These are phyloP conservation scores for Columba livia DNA, from an alignment of 2,113 vertebrate species.

Conservation along the genomic window DNA sequence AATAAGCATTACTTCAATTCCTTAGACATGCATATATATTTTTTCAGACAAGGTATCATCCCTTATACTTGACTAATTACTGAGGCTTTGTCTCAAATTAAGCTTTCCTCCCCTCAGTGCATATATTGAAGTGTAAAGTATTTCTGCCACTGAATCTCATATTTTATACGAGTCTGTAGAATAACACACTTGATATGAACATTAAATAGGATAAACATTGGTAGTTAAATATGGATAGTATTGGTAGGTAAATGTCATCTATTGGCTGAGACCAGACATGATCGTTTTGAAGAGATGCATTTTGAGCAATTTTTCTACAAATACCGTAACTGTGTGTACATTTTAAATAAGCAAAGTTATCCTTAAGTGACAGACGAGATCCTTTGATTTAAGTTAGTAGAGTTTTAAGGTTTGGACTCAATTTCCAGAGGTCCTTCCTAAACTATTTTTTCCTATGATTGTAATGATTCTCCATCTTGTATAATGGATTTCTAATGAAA, in stretches of 20 bases:
- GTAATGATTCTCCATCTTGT: neutral
- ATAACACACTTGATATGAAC: neutral
- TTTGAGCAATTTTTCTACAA: neutral
- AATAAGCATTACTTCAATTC: neutral
- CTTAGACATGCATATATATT: neutral
- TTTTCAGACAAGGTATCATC: neutral
- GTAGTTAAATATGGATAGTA: neutral
- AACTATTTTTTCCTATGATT: neutral
- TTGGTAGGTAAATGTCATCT: neutral
- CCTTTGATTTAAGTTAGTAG: neutral
- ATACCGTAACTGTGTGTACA: neutral
- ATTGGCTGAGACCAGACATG: neutral
- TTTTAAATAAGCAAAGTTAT: neutral
- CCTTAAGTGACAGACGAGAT: neutral
- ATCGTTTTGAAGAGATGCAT: neutral
- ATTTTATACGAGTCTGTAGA: neutral
- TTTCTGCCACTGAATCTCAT: neutral
- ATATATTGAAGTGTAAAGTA: neutral
- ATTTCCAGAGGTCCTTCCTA: neutral
- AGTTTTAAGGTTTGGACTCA: neutral
- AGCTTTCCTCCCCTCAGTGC: neutral
- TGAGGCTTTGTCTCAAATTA: neutral
- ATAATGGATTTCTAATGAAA: neutral
- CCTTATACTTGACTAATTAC: neutral
- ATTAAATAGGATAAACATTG: neutral